Base-by-base conservation (phyloP, 2,113 vertebrate species). In the Misgurnus anguillicaudatus region DNA sequence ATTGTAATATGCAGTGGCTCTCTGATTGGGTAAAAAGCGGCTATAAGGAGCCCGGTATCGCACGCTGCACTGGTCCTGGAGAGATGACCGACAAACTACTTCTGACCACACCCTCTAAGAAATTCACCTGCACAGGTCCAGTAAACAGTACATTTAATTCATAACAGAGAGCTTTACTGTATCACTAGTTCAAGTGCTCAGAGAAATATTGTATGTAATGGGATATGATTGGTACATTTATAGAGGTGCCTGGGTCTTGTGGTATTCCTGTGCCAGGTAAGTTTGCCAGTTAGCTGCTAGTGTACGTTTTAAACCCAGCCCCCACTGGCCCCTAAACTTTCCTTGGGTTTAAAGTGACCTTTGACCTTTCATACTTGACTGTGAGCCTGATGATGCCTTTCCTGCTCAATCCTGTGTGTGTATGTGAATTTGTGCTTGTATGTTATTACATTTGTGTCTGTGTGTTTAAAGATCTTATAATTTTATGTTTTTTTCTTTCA, bases 1-100 rank as follows among this genome's bases (percentile, higher is more conserved):
- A 99, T 87, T 99, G 98, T 86, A 94, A 97, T 89, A 95, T 99
- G 96, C 96, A 98, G 88, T 99, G 98, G 98, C 86, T 99, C 1
- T 99, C 98, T 3, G 97, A 99, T 82, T 98, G 97, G 98, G 97
- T 99, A 24, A 99, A 99, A 89, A 98, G 96, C 0, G 97, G 97
- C 61, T 99, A 99, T 86, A 99, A 98, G 85, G 98, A 99, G 80
- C 98, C 98, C 0, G 98, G 98, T 65, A 99, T 99, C 38, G 98
- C 98, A 51, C 95, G 97, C 36, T 99, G 98, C 36, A 89, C 95
- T 2, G 96, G 96, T 21, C 98, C 98, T 1, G 95, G 95, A 58
- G 97, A 99, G 87, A 98, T 99, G 97, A 95, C 95, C 0, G 98
- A 98, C 87, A 99, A 99, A 84, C 92, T 99, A 24, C 91, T 99